phyloP scores from a whole-genome alignment of 2,888 invertebrate genomes.

The Anorthoa munda region DNA sequence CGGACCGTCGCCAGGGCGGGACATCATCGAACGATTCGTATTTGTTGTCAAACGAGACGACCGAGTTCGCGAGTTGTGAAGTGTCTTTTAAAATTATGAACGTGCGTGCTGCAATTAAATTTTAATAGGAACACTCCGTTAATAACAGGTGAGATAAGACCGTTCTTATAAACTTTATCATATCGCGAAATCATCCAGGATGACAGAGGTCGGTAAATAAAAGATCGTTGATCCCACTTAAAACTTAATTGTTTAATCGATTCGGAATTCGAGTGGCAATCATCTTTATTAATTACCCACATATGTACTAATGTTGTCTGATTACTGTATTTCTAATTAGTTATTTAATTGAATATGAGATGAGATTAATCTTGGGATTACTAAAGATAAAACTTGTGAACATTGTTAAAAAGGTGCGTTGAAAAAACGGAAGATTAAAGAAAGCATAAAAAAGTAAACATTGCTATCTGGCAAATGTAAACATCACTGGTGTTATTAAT shows the following conservation, averaged over 20 bases:
- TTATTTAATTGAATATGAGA: slow-evolving; percentile 18
- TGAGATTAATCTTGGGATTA: background rate
- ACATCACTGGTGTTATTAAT: slow-evolving; percentile 84
- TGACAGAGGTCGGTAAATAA: slow-evolving; percentile 74
- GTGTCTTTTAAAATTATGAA: slow-evolving; percentile 74
- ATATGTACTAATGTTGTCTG: slow-evolving; percentile 45
- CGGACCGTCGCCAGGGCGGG: slow-evolving; percentile 71
- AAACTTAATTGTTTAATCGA: slow-evolving; percentile 83
- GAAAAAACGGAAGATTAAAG: slow-evolving; percentile 71
- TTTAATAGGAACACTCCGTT: slow-evolving; percentile 54
- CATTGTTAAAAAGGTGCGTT: slow-evolving; percentile 46
- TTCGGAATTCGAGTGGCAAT: slow-evolving; percentile 76
- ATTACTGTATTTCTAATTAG: slow-evolving; percentile 33
- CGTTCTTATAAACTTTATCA: slow-evolving; percentile 44
- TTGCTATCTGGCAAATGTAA: slow-evolving; percentile 84
- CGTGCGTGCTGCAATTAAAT: slow-evolving; percentile 69
- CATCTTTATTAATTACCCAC: slow-evolving; percentile 64
- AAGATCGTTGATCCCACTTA: slow-evolving; percentile 88
- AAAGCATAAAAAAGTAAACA: slow-evolving; percentile 83
- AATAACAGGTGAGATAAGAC: slow-evolving; percentile 66
- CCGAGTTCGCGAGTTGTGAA: slow-evolving; percentile 75
- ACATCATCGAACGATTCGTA: slow-evolving; percentile 61
- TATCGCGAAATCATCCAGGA: slow-evolving; percentile 80
- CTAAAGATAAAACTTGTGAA: slow-evolving; percentile 14
- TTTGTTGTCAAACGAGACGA: slow-evolving; percentile 63